Conservation (phyloP, 2,888 invertebrate genomes). For the Conchocele bisecta region DNA sequence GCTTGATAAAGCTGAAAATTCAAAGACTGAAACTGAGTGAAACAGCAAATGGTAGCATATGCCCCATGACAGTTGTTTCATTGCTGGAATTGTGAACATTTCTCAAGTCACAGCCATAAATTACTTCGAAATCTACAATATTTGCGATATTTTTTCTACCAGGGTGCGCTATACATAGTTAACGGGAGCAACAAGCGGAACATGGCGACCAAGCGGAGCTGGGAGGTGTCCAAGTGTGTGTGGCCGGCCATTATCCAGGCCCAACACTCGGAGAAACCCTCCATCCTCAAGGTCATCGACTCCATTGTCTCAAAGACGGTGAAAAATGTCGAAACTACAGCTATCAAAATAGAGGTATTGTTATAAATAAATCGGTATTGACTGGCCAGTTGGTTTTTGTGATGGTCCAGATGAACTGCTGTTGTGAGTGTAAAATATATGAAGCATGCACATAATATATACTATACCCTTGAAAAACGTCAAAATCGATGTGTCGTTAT, state of each 20-base stretch:
- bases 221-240: constrained; percentile 88
- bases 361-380: too few species aligned
- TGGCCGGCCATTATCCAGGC: constrained; percentile 92
- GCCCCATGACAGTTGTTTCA: too few species aligned
- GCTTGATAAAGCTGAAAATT: too few species aligned
- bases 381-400: not conserved
- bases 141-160: constrained; percentile 48
- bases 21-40: too few species aligned
- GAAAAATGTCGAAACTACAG: constrained; percentile 78
- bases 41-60: too few species aligned
- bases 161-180: constrained; percentile 91
- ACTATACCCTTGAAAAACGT: too few species aligned
- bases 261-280: constrained; percentile 92
- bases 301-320: constrained; percentile 81
- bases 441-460: too few species aligned
- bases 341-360: constrained; percentile 75
- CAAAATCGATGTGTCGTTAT: too few species aligned
- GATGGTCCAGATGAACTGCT: not conserved
- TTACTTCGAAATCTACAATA: too few species aligned
- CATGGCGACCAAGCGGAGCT: constrained; percentile 89
- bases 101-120: not conserved
- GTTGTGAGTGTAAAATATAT: too few species aligned
- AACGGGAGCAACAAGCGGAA: constrained; percentile 86
- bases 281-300: constrained; percentile 83
- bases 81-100: not conserved